These are phyloP conservation scores for Chaetura pelagica DNA, from an alignment of 2,113 vertebrate species.

Conservation along the genomic window DNA sequence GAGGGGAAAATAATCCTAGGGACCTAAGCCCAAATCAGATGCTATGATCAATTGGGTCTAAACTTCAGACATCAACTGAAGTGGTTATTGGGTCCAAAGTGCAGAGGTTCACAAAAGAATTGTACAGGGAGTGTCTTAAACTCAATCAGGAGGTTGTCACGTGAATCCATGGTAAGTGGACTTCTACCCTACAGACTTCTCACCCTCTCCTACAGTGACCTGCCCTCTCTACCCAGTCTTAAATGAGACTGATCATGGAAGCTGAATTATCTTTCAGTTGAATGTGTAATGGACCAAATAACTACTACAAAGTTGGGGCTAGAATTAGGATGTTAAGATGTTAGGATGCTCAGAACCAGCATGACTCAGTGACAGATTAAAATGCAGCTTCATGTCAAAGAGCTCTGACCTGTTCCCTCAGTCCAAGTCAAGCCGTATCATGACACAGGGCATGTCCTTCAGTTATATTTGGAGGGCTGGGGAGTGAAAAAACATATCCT, in stretches of 20 bases:
- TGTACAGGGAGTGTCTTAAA: background rate
- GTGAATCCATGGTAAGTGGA: background rate
- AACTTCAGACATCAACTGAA: background rate
- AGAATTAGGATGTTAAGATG: background rate
- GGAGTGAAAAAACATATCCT: slow-evolving; percentile 5
- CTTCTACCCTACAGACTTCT: background rate
- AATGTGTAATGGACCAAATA: background rate
- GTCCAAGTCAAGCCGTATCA: background rate
- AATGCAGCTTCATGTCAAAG: background rate
- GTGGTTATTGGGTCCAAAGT: background rate
- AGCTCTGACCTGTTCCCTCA: background rate
- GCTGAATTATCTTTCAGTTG: background rate
- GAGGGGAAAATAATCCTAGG: background rate
- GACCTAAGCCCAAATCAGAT: background rate
- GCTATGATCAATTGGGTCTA: background rate
- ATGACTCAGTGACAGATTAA: background rate
- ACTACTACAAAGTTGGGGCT: background rate
- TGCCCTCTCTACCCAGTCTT: background rate
- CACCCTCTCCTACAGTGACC: background rate
- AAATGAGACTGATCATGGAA: background rate
- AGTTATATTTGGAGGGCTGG: background rate
- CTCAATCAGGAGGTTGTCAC: background rate
- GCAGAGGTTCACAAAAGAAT: background rate
- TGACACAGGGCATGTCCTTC: background rate
- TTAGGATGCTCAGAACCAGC: background rate